These are phyloP conservation scores for Tanytarsus gracilentus DNA, from an alignment of 2,888 invertebrate species.

Conservation along the genomic window DNA sequence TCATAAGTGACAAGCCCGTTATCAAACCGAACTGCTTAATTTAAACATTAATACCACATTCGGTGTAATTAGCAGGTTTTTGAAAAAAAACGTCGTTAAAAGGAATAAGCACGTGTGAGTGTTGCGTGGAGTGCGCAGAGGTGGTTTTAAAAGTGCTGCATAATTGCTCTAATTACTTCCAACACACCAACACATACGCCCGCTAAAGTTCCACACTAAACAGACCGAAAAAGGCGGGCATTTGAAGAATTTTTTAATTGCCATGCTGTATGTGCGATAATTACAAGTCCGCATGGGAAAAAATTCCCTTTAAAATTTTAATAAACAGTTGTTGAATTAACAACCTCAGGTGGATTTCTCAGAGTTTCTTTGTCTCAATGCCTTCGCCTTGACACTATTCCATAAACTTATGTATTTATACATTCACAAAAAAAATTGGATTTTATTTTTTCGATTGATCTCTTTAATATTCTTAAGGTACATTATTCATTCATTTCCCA, in stretches of 20 bases:
- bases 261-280: constrained; percentile 1
- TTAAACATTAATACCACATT: neutral
- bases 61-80: neutral
- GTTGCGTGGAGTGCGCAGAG: too few species aligned
- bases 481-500: neutral
- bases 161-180: constrained; percentile 15
- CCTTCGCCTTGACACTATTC: neutral
- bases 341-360: neutral
- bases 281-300: neutral
- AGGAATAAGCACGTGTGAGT: constrained; percentile 11
- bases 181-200: neutral
- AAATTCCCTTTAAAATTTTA: neutral
- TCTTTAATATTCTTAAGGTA: neutral
- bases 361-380: neutral
- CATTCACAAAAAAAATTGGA: neutral
- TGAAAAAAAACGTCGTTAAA: neutral
- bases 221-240: neutral
- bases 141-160: too few species aligned
- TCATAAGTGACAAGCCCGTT: too few species aligned
- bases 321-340: neutral
- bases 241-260: constrained; percentile 6
- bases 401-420: neutral
- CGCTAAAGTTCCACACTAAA: too few species aligned
- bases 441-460: neutral
- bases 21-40: neutral